These are phyloP conservation scores for Cryptus viduatorius DNA, from an alignment of 2,888 invertebrate genomes.

Conservation along the genomic window DNA sequence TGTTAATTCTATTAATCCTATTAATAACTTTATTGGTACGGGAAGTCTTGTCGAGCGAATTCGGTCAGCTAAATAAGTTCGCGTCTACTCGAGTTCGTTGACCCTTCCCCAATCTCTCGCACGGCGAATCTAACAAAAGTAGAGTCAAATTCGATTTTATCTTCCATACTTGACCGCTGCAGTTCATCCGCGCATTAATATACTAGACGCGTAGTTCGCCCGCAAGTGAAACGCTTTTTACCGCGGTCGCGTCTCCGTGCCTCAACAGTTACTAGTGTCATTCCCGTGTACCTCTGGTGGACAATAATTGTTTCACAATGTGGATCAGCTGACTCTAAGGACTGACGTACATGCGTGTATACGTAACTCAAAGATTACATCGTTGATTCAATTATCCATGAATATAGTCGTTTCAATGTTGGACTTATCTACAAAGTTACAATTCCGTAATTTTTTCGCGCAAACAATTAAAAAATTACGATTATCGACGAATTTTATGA, in stretches of 20 bases:
- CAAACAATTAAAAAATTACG: not conserved
- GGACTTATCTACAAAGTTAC: not conserved
- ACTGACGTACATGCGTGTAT: not conserved
- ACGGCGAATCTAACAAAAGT: slow-evolving; percentile 34
- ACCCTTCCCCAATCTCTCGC: slow-evolving; percentile 73
- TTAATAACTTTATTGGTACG: slow-evolving; percentile 80
- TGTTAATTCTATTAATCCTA: slow-evolving; percentile 70
- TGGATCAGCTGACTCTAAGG: slow-evolving; percentile 53
- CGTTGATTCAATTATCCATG: slow-evolving; percentile 35
- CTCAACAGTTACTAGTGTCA: slow-evolving; percentile 68
- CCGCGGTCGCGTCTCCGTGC: slow-evolving; percentile 11
- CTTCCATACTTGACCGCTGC: not conserved
- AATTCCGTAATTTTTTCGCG: not conserved
- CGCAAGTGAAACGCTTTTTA: slow-evolving; percentile 70
- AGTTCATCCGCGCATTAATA: slow-evolving; percentile 5
- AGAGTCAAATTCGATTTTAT: slow-evolving; percentile 34
- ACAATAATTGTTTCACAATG: slow-evolving; percentile 70
- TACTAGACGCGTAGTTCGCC: slow-evolving; percentile 52
- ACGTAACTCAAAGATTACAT: not conserved
- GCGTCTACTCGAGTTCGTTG: slow-evolving; percentile 79
- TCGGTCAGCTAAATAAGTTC: slow-evolving; percentile 82
- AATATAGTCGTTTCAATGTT: not conserved
- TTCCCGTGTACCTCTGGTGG: slow-evolving; percentile 39
- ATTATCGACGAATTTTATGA: not conserved
- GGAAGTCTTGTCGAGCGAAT: slow-evolving; percentile 75